These are phyloP conservation scores for Drosophila suboccidentalis DNA, from an alignment of 2,888 invertebrate genomes.

Conservation along the genomic window DNA sequence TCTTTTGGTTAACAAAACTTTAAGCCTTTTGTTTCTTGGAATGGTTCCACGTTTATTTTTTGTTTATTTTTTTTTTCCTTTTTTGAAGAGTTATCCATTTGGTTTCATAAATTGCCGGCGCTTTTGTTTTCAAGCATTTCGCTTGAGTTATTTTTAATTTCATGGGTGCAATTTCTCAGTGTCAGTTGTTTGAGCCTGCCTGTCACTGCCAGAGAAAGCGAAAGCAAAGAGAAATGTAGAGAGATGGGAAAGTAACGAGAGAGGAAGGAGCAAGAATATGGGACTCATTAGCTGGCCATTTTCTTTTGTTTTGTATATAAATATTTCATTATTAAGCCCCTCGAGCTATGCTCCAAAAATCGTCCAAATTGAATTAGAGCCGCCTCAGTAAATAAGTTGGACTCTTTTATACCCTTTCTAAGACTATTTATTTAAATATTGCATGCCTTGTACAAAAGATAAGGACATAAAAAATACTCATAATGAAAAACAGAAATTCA, in stretches of 20 bases:
- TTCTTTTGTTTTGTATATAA: slow-evolving; percentile 57
- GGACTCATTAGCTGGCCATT: slow-evolving; percentile 59
- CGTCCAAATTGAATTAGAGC: slow-evolving; percentile 69
- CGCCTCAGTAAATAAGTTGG: slow-evolving; percentile 64
- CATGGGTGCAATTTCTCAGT: slow-evolving; percentile 79
- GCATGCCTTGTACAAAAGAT: not conserved
- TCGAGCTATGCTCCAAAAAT: slow-evolving; percentile 44
- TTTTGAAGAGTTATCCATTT: slow-evolving; percentile 18
- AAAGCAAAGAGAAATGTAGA: slow-evolving; percentile 4
- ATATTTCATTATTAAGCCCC: slow-evolving; percentile 50
- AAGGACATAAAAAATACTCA: not conserved
- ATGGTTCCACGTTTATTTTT: slow-evolving; percentile 1
- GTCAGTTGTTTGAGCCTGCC: slow-evolving; percentile 59
- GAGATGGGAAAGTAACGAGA: not conserved
- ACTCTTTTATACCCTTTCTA: slow-evolving; percentile 1
- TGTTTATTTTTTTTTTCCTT: not conserved
- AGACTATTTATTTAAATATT: not conserved
- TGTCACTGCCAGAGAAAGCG: slow-evolving; percentile 56
- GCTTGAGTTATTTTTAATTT: slow-evolving; percentile 80
- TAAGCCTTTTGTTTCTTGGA: slow-evolving; percentile 65
- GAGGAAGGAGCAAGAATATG: slow-evolving; percentile 25
- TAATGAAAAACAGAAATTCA: too few relatives aligned
- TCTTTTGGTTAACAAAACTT: slow-evolving; percentile 57
- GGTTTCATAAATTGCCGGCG: slow-evolving; percentile 74
- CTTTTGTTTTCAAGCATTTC: slow-evolving; percentile 74